Conservation (phyloP, 2,113 vertebrate genomes). For the Tringa solitaria region DNA sequence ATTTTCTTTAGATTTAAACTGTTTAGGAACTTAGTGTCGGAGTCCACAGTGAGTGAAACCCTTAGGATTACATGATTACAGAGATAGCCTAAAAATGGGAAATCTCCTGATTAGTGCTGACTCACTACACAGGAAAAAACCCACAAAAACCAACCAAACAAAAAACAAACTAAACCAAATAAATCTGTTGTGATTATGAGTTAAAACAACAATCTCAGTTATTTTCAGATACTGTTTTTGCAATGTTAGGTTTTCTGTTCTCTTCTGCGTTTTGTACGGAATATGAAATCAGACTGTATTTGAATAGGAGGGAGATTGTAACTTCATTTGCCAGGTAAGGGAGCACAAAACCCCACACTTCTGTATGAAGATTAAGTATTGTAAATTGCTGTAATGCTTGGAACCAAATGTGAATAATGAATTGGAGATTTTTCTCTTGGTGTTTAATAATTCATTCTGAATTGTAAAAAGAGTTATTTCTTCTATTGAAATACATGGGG, state of each 20-base stretch:
- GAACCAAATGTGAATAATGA: not conserved
- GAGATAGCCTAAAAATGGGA: not conserved
- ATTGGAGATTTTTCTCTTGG: not conserved
- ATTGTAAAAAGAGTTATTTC: not conserved
- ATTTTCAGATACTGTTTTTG: not conserved
- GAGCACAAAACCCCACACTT: not conserved
- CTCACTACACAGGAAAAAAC: not conserved
- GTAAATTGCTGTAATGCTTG: not conserved
- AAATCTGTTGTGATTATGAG: not conserved
- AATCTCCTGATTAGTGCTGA: not conserved
- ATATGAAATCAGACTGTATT: not conserved
- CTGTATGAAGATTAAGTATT: not conserved
- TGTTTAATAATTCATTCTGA: not conserved
- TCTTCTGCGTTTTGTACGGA: not conserved
- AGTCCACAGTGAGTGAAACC: not conserved
- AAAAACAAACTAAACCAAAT: rapidly evolving
- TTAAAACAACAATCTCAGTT: not conserved
- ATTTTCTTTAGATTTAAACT: not conserved
- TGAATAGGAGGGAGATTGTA: not conserved
- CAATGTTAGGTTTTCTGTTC: not conserved
- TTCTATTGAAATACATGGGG: not conserved
- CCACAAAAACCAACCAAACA: rapidly evolving
- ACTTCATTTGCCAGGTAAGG: not conserved
- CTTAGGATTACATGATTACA: not conserved
- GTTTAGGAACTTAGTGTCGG: not conserved